Evolutionary conservation across 2,113 vertebrate species (phyloP).

Genomic region (Plecturocebus donacophilus): DNA sequence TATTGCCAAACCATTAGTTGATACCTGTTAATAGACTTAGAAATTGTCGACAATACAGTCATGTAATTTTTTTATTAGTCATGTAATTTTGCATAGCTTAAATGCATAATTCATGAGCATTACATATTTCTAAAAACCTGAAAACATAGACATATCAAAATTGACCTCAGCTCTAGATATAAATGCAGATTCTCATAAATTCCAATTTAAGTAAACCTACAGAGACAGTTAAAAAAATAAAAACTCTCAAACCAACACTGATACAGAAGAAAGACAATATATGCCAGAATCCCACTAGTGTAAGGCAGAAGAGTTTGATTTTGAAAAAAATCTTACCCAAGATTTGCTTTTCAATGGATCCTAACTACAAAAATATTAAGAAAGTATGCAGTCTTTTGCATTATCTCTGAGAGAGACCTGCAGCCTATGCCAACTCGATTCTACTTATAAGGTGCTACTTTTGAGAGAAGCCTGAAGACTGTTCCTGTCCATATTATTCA

Average conservation of each 20-base stretch:
- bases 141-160: background rate
- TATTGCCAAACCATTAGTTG: background rate
- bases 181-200: background rate
- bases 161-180: background rate
- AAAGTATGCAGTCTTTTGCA: background rate
- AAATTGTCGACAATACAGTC: background rate
- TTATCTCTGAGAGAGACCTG: background rate
- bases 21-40: background rate
- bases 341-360: background rate
- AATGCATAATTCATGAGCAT: background rate
- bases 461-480: background rate
- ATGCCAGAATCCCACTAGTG: background rate
- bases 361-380: background rate
- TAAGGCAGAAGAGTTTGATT: background rate
- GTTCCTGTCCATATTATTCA: background rate
- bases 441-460: background rate
- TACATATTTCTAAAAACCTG: background rate
- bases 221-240: background rate
- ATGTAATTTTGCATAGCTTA: background rate
- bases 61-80: background rate
- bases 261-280: background rate
- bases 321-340: background rate
- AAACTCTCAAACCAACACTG: background rate
- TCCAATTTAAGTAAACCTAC: background rate
- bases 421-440: background rate